These are phyloP conservation scores for Microctonus brassicae DNA, from an alignment of 2,888 invertebrate species.

Conservation along the genomic window DNA sequence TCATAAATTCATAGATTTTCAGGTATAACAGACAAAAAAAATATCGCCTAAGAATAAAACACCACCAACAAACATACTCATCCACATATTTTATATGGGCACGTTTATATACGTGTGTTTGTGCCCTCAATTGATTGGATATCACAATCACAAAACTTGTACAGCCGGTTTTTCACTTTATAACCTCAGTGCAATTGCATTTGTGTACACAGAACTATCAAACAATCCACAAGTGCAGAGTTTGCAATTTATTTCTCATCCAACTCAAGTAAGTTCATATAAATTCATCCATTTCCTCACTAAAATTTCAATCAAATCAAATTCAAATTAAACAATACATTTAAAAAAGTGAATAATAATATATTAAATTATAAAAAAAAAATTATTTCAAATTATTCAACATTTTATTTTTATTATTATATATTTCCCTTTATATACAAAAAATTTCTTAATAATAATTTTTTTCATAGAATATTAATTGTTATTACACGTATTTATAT, in stretches of 20 bases:
- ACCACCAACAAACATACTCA: too few species aligned
- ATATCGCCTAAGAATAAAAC: too few species aligned
- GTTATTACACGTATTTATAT: neutral
- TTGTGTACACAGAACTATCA: neutral
- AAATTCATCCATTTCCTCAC: too few species aligned
- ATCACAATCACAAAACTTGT: conserved; percentile 19
- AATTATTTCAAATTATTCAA: too few species aligned
- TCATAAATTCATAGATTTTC: too few species aligned
- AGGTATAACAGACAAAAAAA: too few species aligned
- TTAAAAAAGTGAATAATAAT: too few species aligned
- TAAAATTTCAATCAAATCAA: too few species aligned
- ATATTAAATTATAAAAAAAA: too few species aligned
- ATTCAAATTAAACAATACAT: too few species aligned
- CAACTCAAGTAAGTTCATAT: neutral
- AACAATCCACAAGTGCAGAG: neutral
- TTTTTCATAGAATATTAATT: neutral
- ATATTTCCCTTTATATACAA: neutral
- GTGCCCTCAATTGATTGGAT: neutral
- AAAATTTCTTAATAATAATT: neutral
- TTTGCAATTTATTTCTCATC: neutral
- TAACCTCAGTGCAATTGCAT: conserved; percentile 3
- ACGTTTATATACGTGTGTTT: neutral
- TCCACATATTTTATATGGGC: neutral
- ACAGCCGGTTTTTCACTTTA: conserved; percentile 26
- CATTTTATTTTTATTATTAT: too few species aligned